A percentile compares a stretch with the other conserved stretches of the same genome.
Conservation (phyloP, 2,113 vertebrate species). For the Herpetotheres cachinnans region DNA sequence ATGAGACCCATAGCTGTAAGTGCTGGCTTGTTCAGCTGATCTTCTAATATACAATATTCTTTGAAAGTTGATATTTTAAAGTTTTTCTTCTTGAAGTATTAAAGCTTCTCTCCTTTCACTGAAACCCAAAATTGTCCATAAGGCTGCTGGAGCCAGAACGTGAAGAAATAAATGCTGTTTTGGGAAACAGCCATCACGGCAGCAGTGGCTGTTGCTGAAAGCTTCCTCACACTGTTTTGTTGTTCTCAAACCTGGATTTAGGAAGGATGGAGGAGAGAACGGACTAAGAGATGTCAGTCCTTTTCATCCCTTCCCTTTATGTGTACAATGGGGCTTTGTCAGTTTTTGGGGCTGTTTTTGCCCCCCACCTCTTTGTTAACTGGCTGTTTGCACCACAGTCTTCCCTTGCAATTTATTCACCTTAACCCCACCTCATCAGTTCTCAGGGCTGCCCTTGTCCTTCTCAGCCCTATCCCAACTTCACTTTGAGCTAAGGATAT, state of each 20-base stretch:
- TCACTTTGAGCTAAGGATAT: neutral
- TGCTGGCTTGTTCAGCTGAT: neutral
- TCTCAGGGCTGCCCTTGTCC: neutral
- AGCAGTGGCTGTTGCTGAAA: neutral
- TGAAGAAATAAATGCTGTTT: neutral
- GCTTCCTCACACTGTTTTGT: fast-evolving
- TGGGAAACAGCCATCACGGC: neutral
- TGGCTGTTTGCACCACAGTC: neutral
- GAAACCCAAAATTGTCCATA: neutral
- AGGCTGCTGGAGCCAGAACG: neutral
- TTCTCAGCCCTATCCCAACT: neutral
- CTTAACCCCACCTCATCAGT: neutral
- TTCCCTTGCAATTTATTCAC: neutral
- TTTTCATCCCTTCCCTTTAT: neutral
- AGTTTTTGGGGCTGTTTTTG: neutral
- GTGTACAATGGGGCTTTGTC: neutral
- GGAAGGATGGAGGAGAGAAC: neutral
- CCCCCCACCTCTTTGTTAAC: neutral
- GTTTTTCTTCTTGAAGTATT: neutral
- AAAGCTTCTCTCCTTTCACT: neutral
- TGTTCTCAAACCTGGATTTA: neutral
- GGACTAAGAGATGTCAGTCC: neutral
- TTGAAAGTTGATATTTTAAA: neutral
- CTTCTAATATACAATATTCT: neutral
- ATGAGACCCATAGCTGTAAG: neutral